phyloP scores from a whole-genome alignment of 2,888 invertebrate genomes.

The Lepidonotus clava region DNA sequence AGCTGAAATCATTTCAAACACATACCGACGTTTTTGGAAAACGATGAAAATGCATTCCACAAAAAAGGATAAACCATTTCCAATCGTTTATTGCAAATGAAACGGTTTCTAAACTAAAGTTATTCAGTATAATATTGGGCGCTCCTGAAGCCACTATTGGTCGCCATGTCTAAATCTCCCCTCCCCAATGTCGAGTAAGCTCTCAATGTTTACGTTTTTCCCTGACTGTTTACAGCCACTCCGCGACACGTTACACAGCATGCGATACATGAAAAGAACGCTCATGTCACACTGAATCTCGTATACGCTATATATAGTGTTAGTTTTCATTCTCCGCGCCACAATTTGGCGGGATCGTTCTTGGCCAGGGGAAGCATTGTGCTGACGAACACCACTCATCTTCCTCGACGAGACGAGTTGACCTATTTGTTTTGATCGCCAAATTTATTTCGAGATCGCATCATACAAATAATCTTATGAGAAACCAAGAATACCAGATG shows the following conservation, averaged over 20 bases:
- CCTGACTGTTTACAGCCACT: neutral
- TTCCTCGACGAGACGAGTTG: constrained; percentile 27
- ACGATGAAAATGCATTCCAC: neutral
- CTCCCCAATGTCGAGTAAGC: neutral
- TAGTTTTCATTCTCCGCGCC: neutral
- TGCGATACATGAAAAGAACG: neutral
- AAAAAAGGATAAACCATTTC: neutral
- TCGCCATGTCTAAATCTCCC: constrained; percentile 14
- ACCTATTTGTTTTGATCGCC: constrained; percentile 49
- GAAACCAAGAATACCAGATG: neutral
- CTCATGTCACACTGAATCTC: neutral
- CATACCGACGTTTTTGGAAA: neutral
- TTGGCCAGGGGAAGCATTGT: neutral
- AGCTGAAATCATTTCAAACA: neutral
- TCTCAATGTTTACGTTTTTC: constrained; percentile 19
- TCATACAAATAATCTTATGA: neutral
- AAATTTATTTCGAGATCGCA: neutral
- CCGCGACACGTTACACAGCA: neutral
- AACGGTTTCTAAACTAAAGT: neutral
- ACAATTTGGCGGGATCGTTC: neutral
- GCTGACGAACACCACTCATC: constrained; percentile 25
- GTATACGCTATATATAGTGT: neutral
- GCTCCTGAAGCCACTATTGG: neutral
- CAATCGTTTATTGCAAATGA: neutral
- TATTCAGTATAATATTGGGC: neutral